Base-by-base conservation (phyloP, 2,888 invertebrate species). In the Campopleginae sp. region DNA sequence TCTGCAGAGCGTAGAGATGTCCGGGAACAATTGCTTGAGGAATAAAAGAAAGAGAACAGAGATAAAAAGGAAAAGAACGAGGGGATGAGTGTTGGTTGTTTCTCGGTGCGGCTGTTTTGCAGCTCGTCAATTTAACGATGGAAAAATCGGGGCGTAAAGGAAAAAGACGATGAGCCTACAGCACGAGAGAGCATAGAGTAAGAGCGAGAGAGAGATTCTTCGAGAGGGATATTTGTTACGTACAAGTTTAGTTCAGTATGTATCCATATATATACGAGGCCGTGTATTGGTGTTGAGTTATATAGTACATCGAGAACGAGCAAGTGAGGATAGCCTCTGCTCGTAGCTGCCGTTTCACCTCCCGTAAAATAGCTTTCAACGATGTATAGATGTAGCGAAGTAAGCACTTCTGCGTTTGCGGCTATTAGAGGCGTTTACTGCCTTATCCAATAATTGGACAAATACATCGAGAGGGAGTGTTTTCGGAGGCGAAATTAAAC, bases 381-480 rank as follows among this genome's bases (percentile, higher is more conserved):
- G 89, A 38, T 89, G 89, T 85, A 85, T 88, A 90, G 88, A 68
- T 89, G 87, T 89, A 87, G 89, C 77, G 44, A 51, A 80, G 54
- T 74, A 80, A 80, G 82, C 70, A 86, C 86, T 87, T 85, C 85
- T 84, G 80, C 82, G 80, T 86, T 86, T 85, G 82, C 89, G 90
- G 89, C 90, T 91, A 91, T 92, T 91, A 89, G 89, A 88, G 89
- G 89, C 89, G 90, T 92, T 92, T 92, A 92, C 91, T 89, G 88
- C 90, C 92, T 90, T 89, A 89, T 92, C 91, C 91, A 92, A 92
- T 92, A 92, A 92, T 92, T 91, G 88, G 90, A 88, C 90, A 92
- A 91, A 92, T 91, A 91, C 80, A 83, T 82, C 84, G 80, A 66
- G 75, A 80, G 75, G 46, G 44, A 51, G 65, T 76, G 54, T 61